phyloP scores from a whole-genome alignment of 1,140 invertebrate genomes.

The Stenopsyche tienmushanensis region DNA sequence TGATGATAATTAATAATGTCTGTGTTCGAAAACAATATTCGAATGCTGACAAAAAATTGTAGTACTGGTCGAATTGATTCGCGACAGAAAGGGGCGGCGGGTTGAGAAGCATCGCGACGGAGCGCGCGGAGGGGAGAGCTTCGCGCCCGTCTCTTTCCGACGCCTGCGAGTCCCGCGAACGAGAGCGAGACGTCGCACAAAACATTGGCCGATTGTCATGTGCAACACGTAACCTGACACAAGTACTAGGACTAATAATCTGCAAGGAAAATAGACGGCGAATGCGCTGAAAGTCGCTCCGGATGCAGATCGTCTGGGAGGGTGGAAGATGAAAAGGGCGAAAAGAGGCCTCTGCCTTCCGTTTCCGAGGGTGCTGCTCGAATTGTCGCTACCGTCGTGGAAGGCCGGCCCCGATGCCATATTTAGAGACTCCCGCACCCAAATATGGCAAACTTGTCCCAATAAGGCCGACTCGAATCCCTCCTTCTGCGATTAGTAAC shows the following conservation, averaged over 20 bases:
- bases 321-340: not conserved
- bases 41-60: no score
- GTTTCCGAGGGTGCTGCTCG: no score
- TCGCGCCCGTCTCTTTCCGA: slow-evolving; percentile 44
- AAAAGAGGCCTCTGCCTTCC: no score
- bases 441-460: slow-evolving; percentile 71
- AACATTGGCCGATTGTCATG: slow-evolving; percentile 38
- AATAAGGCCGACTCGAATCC: slow-evolving; percentile 71
- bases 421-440: slow-evolving; percentile 72
- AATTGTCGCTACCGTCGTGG: slow-evolving; percentile 45
- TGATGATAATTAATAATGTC: no score
- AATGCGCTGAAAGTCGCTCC: slow-evolving; percentile 20
- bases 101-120: no score
- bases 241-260: slow-evolving; percentile 37
- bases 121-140: no score
- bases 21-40: no score
- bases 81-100: no score
- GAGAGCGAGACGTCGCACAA: slow-evolving; percentile 43
- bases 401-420: slow-evolving; percentile 68
- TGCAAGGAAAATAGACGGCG: slow-evolving; percentile 37
- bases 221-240: slow-evolving; percentile 44
- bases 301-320: slow-evolving; percentile 2
- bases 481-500: slow-evolving; percentile 58
- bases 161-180: slow-evolving; percentile 35
- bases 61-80: no score